These are phyloP conservation scores for Sebastes fasciatus DNA, from an alignment of 2,113 vertebrate genomes.

Conservation along the genomic window DNA sequence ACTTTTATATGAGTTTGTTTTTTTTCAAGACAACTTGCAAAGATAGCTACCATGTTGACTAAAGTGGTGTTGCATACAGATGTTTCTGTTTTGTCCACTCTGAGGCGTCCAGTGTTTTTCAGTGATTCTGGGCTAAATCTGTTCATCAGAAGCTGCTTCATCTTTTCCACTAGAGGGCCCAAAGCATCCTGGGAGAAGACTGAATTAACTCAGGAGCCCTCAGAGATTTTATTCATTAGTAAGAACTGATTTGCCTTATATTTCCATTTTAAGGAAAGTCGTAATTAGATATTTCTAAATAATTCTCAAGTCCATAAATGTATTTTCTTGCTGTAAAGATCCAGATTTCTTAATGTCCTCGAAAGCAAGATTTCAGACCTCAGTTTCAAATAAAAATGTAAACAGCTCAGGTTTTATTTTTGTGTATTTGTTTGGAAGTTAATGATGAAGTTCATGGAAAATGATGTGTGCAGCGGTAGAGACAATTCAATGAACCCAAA, in stretches of 20 bases:
- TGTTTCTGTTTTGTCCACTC: neutral
- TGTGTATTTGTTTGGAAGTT: neutral
- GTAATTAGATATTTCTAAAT: neutral
- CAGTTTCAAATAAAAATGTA: neutral
- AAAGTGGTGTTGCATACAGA: neutral
- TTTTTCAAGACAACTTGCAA: neutral
- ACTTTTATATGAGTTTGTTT: too few species aligned
- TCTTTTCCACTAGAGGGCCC: conserved; percentile 61
- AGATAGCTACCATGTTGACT: neutral
- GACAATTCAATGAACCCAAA: neutral
- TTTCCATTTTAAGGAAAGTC: neutral
- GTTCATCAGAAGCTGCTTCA: neutral
- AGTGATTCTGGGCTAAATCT: neutral
- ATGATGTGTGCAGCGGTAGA: too few species aligned
- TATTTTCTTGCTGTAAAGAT: neutral
- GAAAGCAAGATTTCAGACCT: neutral
- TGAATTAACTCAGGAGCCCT: neutral
- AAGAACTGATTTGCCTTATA: neutral
- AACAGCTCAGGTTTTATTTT: neutral
- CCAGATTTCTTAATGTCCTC: neutral
- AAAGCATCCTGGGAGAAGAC: neutral
- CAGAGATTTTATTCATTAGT: neutral
- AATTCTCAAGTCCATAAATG: neutral
- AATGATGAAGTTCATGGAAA: too few species aligned
- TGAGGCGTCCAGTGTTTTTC: neutral